Conservation (phyloP, 2,888 invertebrate species). For the Polydrusus tereticollis region DNA sequence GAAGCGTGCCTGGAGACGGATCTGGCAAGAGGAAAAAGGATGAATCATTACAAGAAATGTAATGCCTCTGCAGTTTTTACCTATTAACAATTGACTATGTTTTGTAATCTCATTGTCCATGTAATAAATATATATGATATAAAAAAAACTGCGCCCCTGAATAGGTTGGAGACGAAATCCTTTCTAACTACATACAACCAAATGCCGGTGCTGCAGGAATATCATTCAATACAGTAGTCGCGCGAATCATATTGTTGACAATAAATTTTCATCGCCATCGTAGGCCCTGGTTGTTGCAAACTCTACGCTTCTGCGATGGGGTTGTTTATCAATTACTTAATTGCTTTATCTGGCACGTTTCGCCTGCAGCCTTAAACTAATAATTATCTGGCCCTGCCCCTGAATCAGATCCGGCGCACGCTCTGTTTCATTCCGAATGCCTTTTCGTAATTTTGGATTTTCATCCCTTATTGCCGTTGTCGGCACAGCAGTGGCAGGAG, state of each 20-base stretch:
- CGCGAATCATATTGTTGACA: background rate
- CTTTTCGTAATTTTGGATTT: constrained; percentile 32
- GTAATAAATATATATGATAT: too few species aligned
- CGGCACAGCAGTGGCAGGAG: constrained; percentile 16
- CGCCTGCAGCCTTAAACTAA: constrained; percentile 56
- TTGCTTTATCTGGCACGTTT: constrained; percentile 60
- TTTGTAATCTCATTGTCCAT: too few species aligned
- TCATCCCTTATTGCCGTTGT: constrained; percentile 33
- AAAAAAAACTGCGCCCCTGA: too few species aligned
- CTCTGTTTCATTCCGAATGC: constrained; percentile 30
- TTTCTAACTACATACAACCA: too few species aligned
- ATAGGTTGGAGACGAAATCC: too few species aligned
- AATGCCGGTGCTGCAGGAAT: too few species aligned
- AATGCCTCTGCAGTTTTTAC: too few species aligned
- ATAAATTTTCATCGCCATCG: constrained; percentile 30
- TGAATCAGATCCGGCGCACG: constrained; percentile 42
- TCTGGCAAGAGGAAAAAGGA: too few species aligned
- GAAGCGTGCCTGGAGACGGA: too few species aligned
- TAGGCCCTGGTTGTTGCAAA: constrained; percentile 32
- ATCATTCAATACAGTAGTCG: too few species aligned
- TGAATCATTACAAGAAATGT: too few species aligned
- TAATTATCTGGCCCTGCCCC: constrained; percentile 56
- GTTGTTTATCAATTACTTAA: constrained; percentile 62
- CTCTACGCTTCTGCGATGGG: constrained; percentile 54
- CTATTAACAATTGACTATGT: too few species aligned